These are phyloP conservation scores for Carassius carassius DNA, from an alignment of 2,113 vertebrate species.

Conservation along the genomic window DNA sequence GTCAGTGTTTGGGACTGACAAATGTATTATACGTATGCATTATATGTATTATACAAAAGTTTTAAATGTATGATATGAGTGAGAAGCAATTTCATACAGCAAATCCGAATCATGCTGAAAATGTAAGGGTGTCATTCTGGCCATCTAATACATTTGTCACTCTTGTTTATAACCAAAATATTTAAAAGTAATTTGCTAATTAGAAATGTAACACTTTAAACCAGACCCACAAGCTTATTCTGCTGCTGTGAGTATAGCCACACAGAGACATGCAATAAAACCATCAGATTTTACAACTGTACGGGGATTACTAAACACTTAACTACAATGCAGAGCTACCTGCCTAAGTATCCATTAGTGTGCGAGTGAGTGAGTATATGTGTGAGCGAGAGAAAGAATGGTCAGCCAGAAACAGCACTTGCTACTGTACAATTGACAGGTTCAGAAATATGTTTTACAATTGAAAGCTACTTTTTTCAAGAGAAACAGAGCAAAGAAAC, in stretches of 20 bases:
- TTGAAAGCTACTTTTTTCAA: slow-evolving; percentile 12
- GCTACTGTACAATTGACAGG: slow-evolving; percentile 61
- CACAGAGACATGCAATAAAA: slow-evolving; percentile 65
- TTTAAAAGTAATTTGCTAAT: background rate
- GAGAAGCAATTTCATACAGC: background rate
- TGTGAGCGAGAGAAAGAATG: background rate
- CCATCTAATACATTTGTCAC: background rate
- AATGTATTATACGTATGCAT: background rate
- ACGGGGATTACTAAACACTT: slow-evolving; percentile 73
- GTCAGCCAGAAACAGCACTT: slow-evolving; percentile 44
- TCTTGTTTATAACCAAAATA: background rate
- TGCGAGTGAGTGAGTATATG: background rate
- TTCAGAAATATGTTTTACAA: slow-evolving; percentile 51
- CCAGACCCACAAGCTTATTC: background rate
- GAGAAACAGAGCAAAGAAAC: slow-evolving; percentile 67
- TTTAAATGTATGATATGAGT: background rate
- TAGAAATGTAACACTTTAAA: background rate
- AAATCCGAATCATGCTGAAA: background rate
- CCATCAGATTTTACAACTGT: slow-evolving; percentile 74
- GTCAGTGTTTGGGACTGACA: background rate
- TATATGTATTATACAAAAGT: too few relatives aligned
- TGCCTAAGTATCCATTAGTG: slow-evolving; percentile 55
- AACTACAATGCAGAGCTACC: slow-evolving; percentile 62
- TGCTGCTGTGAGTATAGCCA: background rate
- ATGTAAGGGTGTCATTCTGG: background rate